Conservation (phyloP, 2,113 vertebrate genomes). For the Halcyon senegalensis region DNA sequence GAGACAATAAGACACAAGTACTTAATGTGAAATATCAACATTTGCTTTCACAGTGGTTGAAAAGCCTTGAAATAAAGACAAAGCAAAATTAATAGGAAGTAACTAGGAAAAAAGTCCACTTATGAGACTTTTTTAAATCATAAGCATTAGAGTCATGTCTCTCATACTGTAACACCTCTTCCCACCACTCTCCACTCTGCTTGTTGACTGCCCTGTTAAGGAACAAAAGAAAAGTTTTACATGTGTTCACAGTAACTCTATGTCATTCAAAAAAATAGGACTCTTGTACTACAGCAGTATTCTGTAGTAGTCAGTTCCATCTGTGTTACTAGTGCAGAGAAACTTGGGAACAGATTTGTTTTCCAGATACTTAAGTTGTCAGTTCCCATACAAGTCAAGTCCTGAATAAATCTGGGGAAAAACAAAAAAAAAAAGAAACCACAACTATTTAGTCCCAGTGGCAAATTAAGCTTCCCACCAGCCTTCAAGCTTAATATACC, state of each 20-base stretch:
- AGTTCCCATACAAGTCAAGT: background rate
- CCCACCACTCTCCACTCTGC: background rate
- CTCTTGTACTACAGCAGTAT: background rate
- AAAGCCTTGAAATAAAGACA: slow-evolving; percentile 5
- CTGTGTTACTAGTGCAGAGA: background rate
- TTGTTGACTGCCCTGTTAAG: background rate
- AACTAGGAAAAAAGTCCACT: background rate
- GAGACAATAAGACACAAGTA: slow-evolving; percentile 26
- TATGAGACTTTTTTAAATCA: background rate
- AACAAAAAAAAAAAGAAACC: background rate
- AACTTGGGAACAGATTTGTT: background rate
- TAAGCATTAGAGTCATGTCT: background rate
- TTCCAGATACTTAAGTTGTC: background rate
- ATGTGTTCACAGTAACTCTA: background rate
- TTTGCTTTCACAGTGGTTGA: background rate
- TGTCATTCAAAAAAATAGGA: background rate
- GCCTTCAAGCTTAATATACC: background rate
- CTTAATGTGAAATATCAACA: background rate
- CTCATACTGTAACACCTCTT: background rate
- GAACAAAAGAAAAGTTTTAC: background rate
- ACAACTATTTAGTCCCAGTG: background rate
- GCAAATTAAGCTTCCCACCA: background rate
- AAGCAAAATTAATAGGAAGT: background rate
- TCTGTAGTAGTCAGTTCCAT: background rate
- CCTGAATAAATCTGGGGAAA: background rate